phyloP scores from a whole-genome alignment of 2,888 invertebrate species.

The Cryptocephalus moraei region DNA sequence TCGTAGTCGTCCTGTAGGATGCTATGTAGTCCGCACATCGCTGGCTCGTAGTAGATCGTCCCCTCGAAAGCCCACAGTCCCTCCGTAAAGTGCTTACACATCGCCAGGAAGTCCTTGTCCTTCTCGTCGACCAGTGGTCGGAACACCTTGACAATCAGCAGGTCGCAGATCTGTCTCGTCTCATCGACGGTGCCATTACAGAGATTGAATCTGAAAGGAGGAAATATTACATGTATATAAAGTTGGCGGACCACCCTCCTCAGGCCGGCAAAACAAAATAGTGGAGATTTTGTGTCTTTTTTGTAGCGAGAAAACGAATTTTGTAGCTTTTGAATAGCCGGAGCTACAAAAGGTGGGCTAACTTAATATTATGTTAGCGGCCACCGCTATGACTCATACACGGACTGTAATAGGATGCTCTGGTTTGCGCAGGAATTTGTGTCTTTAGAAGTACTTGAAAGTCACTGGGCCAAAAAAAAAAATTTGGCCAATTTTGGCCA shows the following conservation, averaged over 20 bases:
- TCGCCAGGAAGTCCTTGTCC: conserved; percentile 52
- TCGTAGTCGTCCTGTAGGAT: conserved; percentile 9
- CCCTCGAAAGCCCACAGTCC: conserved; percentile 63
- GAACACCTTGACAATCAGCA: conserved; percentile 49
- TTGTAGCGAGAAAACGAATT: too few relatives aligned
- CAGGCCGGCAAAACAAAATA: too few relatives aligned
- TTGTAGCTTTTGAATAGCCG: too few relatives aligned
- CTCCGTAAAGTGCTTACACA: conserved; percentile 53
- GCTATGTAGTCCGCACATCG: conserved; percentile 38
- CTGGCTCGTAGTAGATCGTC: conserved; percentile 45
- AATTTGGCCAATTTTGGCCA: too few relatives aligned
- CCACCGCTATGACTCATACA: neutral
- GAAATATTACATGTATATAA: neutral
- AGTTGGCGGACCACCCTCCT: too few relatives aligned
- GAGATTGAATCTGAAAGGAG: conserved; percentile 53
- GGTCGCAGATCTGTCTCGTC: conserved; percentile 49
- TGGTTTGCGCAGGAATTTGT: too few relatives aligned
- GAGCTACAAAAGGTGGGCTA: too few relatives aligned
- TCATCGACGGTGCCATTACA: conserved; percentile 53
- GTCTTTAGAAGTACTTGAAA: too few relatives aligned
- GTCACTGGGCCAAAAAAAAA: too few relatives aligned
- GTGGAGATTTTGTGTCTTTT: too few relatives aligned
- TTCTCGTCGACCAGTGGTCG: conserved; percentile 50
- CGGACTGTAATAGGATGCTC: too few relatives aligned
- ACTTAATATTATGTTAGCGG: too few relatives aligned